A percentile compares a stretch with the other conserved stretches of the same genome.
Evolutionary conservation across 2,113 vertebrate genomes (phyloP).

Genomic region (Macroglossus sobrinus): DNA sequence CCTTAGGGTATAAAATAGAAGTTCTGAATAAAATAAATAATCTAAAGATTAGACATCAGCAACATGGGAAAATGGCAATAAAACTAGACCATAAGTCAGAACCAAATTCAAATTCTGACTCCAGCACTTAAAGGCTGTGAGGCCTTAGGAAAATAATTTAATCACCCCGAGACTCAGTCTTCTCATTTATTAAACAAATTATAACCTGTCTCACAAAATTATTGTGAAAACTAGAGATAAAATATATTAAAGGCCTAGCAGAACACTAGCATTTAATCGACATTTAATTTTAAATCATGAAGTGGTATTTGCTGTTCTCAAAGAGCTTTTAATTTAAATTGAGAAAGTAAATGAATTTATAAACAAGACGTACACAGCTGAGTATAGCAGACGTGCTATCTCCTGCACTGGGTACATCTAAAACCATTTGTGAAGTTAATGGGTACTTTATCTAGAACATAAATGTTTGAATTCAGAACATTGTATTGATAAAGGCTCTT

Average conservation of each 20-base stretch:
- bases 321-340: conserved; percentile 45
- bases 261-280: neutral
- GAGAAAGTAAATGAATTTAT: conserved; percentile 34
- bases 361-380: neutral
- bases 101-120: neutral
- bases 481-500: conserved; percentile 69
- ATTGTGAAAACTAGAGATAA: neutral
- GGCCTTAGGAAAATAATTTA: neutral
- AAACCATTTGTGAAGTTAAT: conserved; percentile 68
- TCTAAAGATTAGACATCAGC: neutral
- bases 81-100: neutral
- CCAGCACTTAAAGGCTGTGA: neutral
- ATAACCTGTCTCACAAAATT: neutral
- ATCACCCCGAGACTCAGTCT: neutral
- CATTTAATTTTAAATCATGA: conserved; percentile 33
- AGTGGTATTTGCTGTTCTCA: neutral
- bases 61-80: neutral
- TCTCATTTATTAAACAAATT: conserved; percentile 31
- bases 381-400: neutral
- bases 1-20: neutral
- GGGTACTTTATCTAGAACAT: conserved; percentile 58
- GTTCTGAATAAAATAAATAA: neutral
- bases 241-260: neutral
- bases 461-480: conserved; percentile 73
- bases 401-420: conserved; percentile 5